Percentiles rank a stretch among this genome's conserved stretches.
phyloP scores from a whole-genome alignment of 2,113 vertebrate genomes.

The Gavia stellata region DNA sequence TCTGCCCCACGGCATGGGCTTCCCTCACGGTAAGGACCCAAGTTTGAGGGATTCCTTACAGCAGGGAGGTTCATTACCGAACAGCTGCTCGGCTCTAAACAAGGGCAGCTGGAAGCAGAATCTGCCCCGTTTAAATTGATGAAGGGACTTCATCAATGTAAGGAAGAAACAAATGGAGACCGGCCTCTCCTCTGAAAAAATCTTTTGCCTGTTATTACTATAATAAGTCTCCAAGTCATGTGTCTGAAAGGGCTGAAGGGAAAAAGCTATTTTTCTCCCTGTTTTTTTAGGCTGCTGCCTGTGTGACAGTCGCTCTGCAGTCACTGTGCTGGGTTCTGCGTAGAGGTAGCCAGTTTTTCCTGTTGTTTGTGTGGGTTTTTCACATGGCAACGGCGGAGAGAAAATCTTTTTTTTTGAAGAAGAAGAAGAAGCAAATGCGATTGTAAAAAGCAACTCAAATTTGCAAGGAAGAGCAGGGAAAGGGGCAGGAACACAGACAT shows the following conservation, averaged over 20 bases:
- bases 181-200: neutral
- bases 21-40: neutral
- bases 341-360: slow-evolving; percentile 10
- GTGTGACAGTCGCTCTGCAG: slow-evolving; percentile 36
- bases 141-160: neutral
- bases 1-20: neutral
- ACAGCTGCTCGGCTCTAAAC: neutral
- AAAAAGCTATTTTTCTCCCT: slow-evolving; percentile 53
- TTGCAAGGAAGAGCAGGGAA: neutral
- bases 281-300: slow-evolving; percentile 20
- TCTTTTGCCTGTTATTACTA: slow-evolving; percentile 12
- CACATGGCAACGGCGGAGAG: slow-evolving; percentile 44
- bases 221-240: slow-evolving; percentile 49
- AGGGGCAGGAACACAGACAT: neutral
- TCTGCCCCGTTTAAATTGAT: neutral
- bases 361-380: slow-evolving; percentile 60
- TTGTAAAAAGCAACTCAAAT: slow-evolving; percentile 6
- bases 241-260: slow-evolving; percentile 49
- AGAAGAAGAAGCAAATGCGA: neutral
- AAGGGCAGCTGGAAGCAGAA: neutral
- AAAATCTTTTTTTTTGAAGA: neutral
- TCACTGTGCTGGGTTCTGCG: neutral
- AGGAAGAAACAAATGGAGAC: neutral
- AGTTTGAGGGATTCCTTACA: neutral
- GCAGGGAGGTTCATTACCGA: neutral